Percentiles rank a stretch among this genome's conserved stretches.
These are phyloP conservation scores for Pristis pectinata DNA, from an alignment of 2,797 vertebrate genomes.

Conservation along the genomic window DNA sequence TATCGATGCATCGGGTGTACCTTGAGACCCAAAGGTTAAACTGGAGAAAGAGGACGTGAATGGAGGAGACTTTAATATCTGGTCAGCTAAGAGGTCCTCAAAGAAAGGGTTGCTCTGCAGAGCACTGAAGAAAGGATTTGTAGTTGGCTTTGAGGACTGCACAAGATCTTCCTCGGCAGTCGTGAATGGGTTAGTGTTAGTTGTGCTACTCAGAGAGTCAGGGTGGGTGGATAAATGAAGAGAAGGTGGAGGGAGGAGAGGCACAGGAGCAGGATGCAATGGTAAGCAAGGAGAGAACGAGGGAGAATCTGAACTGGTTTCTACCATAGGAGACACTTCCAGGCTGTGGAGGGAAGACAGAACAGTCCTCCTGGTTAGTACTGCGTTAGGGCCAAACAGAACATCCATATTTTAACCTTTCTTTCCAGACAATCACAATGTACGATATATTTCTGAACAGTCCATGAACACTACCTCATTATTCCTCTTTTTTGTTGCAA, in stretches of 20 bases:
- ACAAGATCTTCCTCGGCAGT: slow-evolving; percentile 48
- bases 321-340: slow-evolving; percentile 79
- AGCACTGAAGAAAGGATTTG: slow-evolving; percentile 75
- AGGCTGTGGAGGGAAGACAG: slow-evolving; percentile 89
- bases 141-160: slow-evolving; percentile 56
- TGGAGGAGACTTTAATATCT: slow-evolving; percentile 74
- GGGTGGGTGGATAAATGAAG: not conserved
- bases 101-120: slow-evolving; percentile 78
- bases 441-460: too few species aligned
- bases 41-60: slow-evolving; percentile 84
- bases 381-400: slow-evolving; percentile 44
- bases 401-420: not conserved
- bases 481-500: too few species aligned
- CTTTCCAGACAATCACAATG: not conserved
- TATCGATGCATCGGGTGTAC: not conserved
- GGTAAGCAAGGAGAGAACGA: slow-evolving; percentile 62
- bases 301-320: slow-evolving; percentile 68
- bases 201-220: slow-evolving; percentile 51
- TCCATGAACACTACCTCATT: too few species aligned
- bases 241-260: slow-evolving; percentile 46
- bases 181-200: slow-evolving; percentile 65
- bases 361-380: slow-evolving; percentile 75
- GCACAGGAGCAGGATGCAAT: slow-evolving; percentile 54
- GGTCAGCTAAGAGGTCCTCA: slow-evolving; percentile 64
- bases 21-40: slow-evolving; percentile 48